Percentiles rank a stretch among this genome's conserved stretches.
phyloP scores from a whole-genome alignment of 2,888 invertebrate genomes.

The Podabrus alpinus region DNA sequence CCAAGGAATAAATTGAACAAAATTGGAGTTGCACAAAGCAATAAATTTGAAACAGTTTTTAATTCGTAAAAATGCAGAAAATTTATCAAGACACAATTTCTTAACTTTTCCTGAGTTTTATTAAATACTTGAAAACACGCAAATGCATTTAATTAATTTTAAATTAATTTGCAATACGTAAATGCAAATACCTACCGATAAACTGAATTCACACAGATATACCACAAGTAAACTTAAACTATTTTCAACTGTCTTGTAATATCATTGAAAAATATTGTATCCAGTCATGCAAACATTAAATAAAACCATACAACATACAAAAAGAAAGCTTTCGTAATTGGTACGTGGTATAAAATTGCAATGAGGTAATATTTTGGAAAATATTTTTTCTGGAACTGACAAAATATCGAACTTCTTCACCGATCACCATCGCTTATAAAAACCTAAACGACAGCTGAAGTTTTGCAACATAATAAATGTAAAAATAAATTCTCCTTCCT shows the following conservation, averaged over 20 bases:
- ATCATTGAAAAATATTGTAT: conserved; percentile 5
- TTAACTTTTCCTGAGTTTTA: not conserved
- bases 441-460: conserved; percentile 9
- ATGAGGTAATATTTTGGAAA: not conserved
- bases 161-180: not conserved
- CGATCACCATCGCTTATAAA: not conserved
- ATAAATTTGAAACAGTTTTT: not conserved
- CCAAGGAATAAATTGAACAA: not conserved
- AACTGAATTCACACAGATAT: not conserved
- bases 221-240: conserved; percentile 6
- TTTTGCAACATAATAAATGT: conserved; percentile 14
- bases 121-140: not conserved
- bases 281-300: conserved; percentile 3
- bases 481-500: conserved; percentile 21
- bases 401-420: not conserved
- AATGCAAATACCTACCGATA: not conserved
- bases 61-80: not conserved
- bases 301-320: not conserved
- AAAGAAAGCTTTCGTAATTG: not conserved
- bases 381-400: not conserved
- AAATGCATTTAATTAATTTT: not conserved
- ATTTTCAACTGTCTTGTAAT: conserved; percentile 15
- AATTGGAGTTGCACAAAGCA: not conserved
- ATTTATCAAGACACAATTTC: not conserved
- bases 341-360: not conserved